Evolutionary conservation across 2,888 invertebrate species (phyloP), one percentile per base, ranked within the genome.

Genomic region (Drosophila diplacantha): DNA sequence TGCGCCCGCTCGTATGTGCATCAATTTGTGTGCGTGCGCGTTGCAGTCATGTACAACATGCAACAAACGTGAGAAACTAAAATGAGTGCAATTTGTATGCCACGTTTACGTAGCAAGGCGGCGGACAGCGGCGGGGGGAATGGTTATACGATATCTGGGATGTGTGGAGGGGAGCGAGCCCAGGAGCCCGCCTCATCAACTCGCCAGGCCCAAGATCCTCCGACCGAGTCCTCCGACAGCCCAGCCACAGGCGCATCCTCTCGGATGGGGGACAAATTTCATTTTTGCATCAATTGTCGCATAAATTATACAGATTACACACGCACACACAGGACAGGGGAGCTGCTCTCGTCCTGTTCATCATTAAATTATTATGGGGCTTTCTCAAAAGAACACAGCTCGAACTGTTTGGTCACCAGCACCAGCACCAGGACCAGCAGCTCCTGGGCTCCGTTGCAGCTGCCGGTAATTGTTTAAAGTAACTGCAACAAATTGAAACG

Each of bases 51-150:
- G 83, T 81, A 76, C 72, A 73, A 81, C 76, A 75, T 73, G 74
- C 75, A 73, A 75, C 75, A 78, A 81, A 84, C 84, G 84, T 84
- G 84, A 75, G 79, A 83, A 83, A 83, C 76, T 79, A 71, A 84
- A 85, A 85, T 79, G 83, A 85, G 83, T 80, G 84, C 84, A 85
- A 85, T 85, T 84, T 85, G 84, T 76, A 73, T 74, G 75, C 75
- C 72, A 73, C 73, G 73, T 79, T 74, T 72, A 74, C 69, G 80
- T 51, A 64, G 70, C 54, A 67, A 52, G 47, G 53, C n/a, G 26
- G 34, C 16, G 14, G 32, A n/a, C 16, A 16, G 32, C 22, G 5
- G 20, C 7, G 20, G 34, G 11, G 38, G 60, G 51, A 50, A 60
- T 51, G 61, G 60, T 57, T 50, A 66, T 61, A 35, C 38, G 35